phyloP scores from a whole-genome alignment of 2,797 vertebrate genomes.

The Sebastes nivosus region DNA sequence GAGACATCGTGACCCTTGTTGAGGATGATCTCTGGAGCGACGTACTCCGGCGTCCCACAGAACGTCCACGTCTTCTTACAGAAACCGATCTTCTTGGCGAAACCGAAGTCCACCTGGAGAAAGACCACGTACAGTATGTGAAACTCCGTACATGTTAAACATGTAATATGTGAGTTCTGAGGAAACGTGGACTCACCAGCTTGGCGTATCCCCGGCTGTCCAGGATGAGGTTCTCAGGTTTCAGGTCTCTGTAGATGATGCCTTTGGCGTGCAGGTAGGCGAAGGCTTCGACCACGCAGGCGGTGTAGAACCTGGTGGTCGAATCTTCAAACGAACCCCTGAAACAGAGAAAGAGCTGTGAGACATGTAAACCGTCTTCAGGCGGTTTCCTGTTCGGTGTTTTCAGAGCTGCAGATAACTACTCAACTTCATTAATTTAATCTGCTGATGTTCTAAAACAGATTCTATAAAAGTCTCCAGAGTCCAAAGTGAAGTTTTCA shows the following conservation, averaged over 20 bases:
- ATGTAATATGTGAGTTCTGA: no score
- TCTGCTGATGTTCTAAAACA: not conserved
- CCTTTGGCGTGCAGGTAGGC: constrained; percentile 98
- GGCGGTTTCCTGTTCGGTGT: no score
- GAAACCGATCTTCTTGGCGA: constrained; percentile 98
- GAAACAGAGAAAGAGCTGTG: not conserved
- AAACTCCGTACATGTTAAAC: no score
- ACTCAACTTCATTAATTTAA: no score
- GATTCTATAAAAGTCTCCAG: not conserved
- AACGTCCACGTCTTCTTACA: constrained; percentile 99
- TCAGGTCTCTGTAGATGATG: constrained; percentile 98
- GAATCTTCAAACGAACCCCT: constrained; percentile 97
- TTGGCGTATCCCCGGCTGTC: constrained; percentile 97
- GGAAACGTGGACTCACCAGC: constrained; percentile 62
- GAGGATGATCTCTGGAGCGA: constrained; percentile 97
- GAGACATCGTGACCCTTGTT: constrained; percentile 99
- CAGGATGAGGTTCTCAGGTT: constrained; percentile 97
- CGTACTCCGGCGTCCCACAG: constrained; percentile 96
- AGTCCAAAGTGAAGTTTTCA: not conserved
- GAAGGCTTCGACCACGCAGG: constrained; percentile 95
- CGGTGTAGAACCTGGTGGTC: constrained; percentile 96
- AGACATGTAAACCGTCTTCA: not conserved
- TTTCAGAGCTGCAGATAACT: not conserved
- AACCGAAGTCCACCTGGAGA: constrained; percentile 95
- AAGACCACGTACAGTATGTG: not conserved